phyloP scores from a whole-genome alignment of 2,888 invertebrate genomes.

The Dascillus cervinus region DNA sequence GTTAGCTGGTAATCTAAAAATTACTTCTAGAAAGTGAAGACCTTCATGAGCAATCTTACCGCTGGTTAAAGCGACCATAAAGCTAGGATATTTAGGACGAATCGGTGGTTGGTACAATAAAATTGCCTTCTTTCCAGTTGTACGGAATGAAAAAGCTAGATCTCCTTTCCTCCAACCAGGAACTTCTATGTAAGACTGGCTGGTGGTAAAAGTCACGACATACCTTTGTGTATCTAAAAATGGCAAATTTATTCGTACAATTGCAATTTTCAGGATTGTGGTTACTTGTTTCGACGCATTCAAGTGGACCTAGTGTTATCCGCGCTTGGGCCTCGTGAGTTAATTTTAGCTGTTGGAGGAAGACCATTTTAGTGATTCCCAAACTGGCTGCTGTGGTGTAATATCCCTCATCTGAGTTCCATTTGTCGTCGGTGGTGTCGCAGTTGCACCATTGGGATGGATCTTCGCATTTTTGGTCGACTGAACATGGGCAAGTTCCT shows the following conservation, averaged over 20 bases:
- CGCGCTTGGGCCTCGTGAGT: conserved; percentile 77
- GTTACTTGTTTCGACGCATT: conserved; percentile 91
- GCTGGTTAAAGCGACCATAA: conserved; percentile 84
- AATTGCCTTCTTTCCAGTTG: conserved; percentile 84
- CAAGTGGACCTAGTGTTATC: conserved; percentile 83
- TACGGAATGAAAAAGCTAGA: conserved; percentile 86
- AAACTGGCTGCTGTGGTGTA: conserved; percentile 72
- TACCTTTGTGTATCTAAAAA: conserved; percentile 79
- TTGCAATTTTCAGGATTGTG: too few relatives aligned
- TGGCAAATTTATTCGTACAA: too few relatives aligned
- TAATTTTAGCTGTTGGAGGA: conserved; percentile 76
- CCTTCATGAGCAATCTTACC: conserved; percentile 41
- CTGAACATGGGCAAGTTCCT: conserved; percentile 67
- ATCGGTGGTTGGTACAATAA: conserved; percentile 86
- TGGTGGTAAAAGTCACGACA: conserved; percentile 89
- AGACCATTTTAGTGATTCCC: conserved; percentile 86
- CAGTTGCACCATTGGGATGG: conserved; percentile 83
- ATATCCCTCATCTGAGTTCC: conserved; percentile 84
- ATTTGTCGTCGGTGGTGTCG: conserved; percentile 78
- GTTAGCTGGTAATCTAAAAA: conserved; percentile 71
- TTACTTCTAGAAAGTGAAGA: conserved; percentile 6
- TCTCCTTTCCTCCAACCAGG: conserved; percentile 91
- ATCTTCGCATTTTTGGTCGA: conserved; percentile 75
- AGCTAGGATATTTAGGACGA: conserved; percentile 80
- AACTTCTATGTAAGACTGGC: conserved; percentile 86